Base-by-base conservation (phyloP, 2,888 invertebrate species). In the Epinotia bilunana region DNA sequence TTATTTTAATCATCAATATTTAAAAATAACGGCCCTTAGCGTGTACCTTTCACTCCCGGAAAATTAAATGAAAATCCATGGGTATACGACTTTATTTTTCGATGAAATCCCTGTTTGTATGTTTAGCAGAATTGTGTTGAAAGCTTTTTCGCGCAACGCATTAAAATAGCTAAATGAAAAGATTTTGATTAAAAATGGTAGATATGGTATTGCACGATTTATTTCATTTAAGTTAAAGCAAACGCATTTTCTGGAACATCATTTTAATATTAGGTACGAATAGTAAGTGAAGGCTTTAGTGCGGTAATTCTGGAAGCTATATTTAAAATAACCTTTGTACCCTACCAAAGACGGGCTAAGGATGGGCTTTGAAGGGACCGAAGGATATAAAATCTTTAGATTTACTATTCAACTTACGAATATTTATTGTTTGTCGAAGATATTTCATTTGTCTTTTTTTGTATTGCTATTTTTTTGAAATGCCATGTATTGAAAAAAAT, bases 241-340 rank as follows among this genome's bases (percentile, higher is more conserved):
- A 86, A 82, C 85, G 82, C 83, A 82, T 83, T 84, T 86, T 86
- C 83, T 84, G 83, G 83, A 80, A 86, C 87, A 86, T 87, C 84
- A 86, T 86, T 87, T 83, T 83, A 83, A 83, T 87, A 84, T 84
- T 83, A 65, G 53, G 12, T 64, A 87, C 23, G 64, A 64, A 23
- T 64, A 23, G 23, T 87, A 84, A 3, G 13, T 87, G 86, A 86
- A 87, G 85, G 88, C 87, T 90, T 90, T 88, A 84, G 83, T 84
- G 79, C 84, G 86, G 88, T 88, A 91, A 91, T 91, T 89, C 88
- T 88, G 85, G 85, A 83, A 86, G 88, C 88, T 89, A 91, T 91
- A 92, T 91, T 92, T 91, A 90, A 92, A 91, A 90, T 88, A 87
- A 90, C 87, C 89, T 91, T 91, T 85, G 88, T 88, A 84, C 87